Evolutionary conservation across 1,140 invertebrate genomes (phyloP), one percentile per base, ranked within the genome.

Genomic region (Drosophila guanche): DNA sequence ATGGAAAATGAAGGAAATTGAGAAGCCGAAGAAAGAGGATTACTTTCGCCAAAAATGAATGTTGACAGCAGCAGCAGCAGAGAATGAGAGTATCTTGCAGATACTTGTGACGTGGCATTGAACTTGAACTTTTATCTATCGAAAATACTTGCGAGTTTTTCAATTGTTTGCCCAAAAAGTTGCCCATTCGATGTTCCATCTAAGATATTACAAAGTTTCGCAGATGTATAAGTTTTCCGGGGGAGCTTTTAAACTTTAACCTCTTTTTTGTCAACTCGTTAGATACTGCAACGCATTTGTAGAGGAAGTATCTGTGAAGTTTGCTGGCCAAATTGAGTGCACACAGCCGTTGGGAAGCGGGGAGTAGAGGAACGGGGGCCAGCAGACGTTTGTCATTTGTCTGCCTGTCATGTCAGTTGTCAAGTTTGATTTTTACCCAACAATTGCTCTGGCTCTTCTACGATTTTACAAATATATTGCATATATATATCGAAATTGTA

Each of bases 391-490:
- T 88, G 83, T 88, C 83, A 88, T 88, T 88, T 88, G 84, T 88
- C 84, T 83, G 84, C 83, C 33, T 83, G 84, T 88, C 83, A 83
- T 88, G 83, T 88, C 84, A 79, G 83, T 83, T 88, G 83, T 88
- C 83, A 88, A 57, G 67, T 88, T 88, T 88, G 83, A 88, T 88
- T 88, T 80, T 86, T 88, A 20, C 16, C 59, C 78, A 10, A 81
- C 83, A 83, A 65, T 74, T 48, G 78, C 65, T 70, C 54, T 37
- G 33, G 10, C 29, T 33, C 8, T 33, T 16, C 46, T 66, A 7
- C 62, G 23, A 68, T 68, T 68, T 48, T 23, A 27, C 63, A 37
- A 37, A 37, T 37, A 37, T 37, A 33, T 48, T 23, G 22, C 63
- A 37, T 10, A 37, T 37, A 37, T 37, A 10, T 10, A 37, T 37